These are phyloP conservation scores for Drosophila algonquin DNA, from an alignment of 2,888 invertebrate species.

Conservation along the genomic window DNA sequence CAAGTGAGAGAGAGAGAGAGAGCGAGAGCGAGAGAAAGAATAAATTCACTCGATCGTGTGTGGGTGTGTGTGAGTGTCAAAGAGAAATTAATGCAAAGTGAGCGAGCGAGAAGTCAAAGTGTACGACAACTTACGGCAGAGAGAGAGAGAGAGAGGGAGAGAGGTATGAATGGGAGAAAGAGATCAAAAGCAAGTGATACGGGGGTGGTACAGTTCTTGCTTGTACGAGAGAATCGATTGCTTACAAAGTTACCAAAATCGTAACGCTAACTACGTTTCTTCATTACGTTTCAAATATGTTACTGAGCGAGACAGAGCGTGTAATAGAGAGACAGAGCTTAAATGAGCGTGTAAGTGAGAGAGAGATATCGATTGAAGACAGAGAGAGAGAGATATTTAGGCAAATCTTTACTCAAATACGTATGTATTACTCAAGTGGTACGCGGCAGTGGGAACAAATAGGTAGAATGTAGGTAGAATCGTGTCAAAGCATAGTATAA, in stretches of 20 bases:
- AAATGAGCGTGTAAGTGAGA: slow-evolving; percentile 8
- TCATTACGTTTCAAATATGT: slow-evolving; percentile 46
- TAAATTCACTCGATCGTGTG: slow-evolving; percentile 48
- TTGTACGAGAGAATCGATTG: slow-evolving; percentile 44
- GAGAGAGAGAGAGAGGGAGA: slow-evolving; percentile 29
- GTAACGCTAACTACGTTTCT: slow-evolving; percentile 68
- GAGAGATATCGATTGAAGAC: slow-evolving; percentile 22
- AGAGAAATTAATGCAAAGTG: slow-evolving; percentile 59
- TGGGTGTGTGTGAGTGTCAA: slow-evolving; percentile 18
- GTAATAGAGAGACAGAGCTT: slow-evolving; percentile 11
- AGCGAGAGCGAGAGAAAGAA: slow-evolving; percentile 19
- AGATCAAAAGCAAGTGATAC: slow-evolving; percentile 41
- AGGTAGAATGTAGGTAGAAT: slow-evolving; percentile 23
- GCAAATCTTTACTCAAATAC: slow-evolving; percentile 45
- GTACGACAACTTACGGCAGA: slow-evolving; percentile 62
- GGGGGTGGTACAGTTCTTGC: slow-evolving; percentile 37
- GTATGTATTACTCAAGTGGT: slow-evolving; percentile 44
- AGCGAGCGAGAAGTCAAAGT: slow-evolving; percentile 62
- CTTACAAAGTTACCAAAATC: slow-evolving; percentile 49
- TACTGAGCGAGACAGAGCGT: slow-evolving; percentile 43
- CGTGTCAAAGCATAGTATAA: slow-evolving; percentile 27
- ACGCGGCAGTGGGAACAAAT: slow-evolving; percentile 38
- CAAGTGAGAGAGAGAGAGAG: slow-evolving; percentile 15
- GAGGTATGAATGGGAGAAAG: slow-evolving; percentile 20
- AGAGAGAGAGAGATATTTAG: slow-evolving; percentile 32